phyloP scores from a whole-genome alignment of 2,113 vertebrate genomes.

The cat (Felis catus) region DNA sequence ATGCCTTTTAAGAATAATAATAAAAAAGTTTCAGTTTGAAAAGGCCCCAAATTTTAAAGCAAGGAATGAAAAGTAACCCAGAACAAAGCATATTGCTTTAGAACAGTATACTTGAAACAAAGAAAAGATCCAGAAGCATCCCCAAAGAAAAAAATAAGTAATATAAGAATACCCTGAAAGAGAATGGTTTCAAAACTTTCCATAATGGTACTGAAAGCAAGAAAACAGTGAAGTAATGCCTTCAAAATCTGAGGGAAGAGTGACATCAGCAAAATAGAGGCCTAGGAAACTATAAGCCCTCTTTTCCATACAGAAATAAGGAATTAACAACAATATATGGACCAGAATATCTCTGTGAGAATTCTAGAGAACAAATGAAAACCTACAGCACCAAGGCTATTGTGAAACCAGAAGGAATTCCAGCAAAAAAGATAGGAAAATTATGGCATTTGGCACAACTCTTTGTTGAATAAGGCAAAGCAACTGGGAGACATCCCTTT shows the following conservation, averaged over 20 bases:
- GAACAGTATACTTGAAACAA: not conserved
- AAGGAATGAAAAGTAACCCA: not conserved
- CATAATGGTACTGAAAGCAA: not conserved
- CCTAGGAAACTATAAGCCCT: not conserved
- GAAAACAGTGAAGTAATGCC: not conserved
- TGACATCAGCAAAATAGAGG: not conserved
- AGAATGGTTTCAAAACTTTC: not conserved
- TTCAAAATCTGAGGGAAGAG: not conserved
- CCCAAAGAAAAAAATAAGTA: not conserved
- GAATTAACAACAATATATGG: not conserved
- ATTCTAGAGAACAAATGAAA: not conserved
- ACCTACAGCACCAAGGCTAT: not conserved
- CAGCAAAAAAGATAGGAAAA: not conserved
- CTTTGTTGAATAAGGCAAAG: not conserved
- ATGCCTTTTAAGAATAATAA: not conserved
- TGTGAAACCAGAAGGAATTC: not conserved
- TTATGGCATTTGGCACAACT: not conserved
- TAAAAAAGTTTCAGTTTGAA: not conserved
- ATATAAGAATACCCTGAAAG: not conserved
- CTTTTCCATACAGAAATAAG: not conserved
- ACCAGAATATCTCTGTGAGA: not conserved
- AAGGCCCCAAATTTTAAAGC: not conserved
- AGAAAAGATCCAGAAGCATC: not conserved
- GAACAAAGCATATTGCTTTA: not conserved
- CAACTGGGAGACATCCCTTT: not conserved